Evolutionary conservation across 2,888 invertebrate genomes (phyloP), one percentile per base, ranked within the genome.

Genomic region (Polyploca ridens): DNA sequence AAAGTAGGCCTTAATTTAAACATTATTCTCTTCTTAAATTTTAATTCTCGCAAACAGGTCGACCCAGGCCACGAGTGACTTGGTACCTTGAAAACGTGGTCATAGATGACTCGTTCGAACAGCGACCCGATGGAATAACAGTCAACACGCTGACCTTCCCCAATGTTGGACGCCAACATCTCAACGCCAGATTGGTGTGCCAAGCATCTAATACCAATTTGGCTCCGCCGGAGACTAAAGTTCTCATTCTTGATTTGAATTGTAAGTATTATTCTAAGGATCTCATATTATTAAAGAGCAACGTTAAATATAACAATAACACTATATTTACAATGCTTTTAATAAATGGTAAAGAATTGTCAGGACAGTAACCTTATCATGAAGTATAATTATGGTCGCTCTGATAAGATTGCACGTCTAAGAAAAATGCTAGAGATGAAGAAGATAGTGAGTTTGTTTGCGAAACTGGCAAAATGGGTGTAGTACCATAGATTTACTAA

Each of bases 171-270:
- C 93, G 98, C 66, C 97, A 97, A 89, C 97, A 98, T 90, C 95
- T 98, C 76, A 97, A 97, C 89, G 95, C 97, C 66, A 95, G 97
- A 79, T 96, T 98, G 81, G 96, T 97, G 79, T 98, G 98, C 91
- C 97, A 98, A 90, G 98, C 98, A 38, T 96, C 96, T 79, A 98
- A 98, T 89, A 98, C 97, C 72, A 97, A 97, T 88, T 93, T 98
- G 78, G 96, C 97, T 58, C 96, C 96, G 63, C 97, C 98, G 11
- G 96, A 96, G 83, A 96, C 96, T 77, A 97, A 96, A 90, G 96
- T 97, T 74, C 96, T 97, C 80, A 96, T 97, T 76, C 94, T 98
- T 86, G 97, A 98, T 90, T 96, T 98, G 74, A 97, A 98, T 91
- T 95, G 98, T 98, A 93, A 97, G 98, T 97, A 44, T 35, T 8